phyloP scores from a whole-genome alignment of 1,140 invertebrate species.

The Oncopodura yosiiana region DNA sequence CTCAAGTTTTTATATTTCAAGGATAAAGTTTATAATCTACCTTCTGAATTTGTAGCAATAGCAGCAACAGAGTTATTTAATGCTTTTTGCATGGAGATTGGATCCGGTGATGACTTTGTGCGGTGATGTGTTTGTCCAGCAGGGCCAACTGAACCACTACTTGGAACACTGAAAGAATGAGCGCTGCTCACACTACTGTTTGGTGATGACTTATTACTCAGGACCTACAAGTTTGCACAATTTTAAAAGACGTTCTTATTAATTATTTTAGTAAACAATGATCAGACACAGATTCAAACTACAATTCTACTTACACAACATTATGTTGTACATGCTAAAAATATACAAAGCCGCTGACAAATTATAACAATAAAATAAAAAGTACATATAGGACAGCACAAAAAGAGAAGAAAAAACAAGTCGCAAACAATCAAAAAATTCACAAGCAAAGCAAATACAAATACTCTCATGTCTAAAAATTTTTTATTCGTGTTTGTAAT shows the following conservation, averaged over 20 bases:
- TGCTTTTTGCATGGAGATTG: slow-evolving; percentile 44
- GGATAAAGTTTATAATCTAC: background rate
- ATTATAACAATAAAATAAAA: too few species aligned
- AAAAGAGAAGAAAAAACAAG: too few species aligned
- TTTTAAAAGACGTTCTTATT: slow-evolving; percentile 4
- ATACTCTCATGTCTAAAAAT: too few species aligned
- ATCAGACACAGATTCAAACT: too few species aligned
- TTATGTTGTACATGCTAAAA: too few species aligned
- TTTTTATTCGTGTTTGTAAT: too few species aligned
- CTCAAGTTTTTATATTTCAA: slow-evolving; percentile 9
- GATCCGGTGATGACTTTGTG: slow-evolving; percentile 59
- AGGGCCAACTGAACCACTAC: background rate
- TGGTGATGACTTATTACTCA: slow-evolving; percentile 22
- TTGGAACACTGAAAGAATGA: background rate
- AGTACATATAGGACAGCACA: too few species aligned
- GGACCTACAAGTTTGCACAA: slow-evolving; percentile 16
- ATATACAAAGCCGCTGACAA: too few species aligned
- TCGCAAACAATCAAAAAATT: too few species aligned
- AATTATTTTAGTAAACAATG: too few species aligned
- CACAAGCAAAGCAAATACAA: too few species aligned
- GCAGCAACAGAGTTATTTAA: slow-evolving; percentile 37
- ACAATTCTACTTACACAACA: too few species aligned
- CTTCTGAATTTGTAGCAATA: slow-evolving; percentile 9
- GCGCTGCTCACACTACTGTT: slow-evolving; percentile 12
- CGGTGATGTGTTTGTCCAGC: slow-evolving; percentile 50